These are phyloP conservation scores for Nemopilema nomurai DNA, from an alignment of 30 jellyfish, hydroid and myxozoan genomes.

Conservation along the genomic window DNA sequence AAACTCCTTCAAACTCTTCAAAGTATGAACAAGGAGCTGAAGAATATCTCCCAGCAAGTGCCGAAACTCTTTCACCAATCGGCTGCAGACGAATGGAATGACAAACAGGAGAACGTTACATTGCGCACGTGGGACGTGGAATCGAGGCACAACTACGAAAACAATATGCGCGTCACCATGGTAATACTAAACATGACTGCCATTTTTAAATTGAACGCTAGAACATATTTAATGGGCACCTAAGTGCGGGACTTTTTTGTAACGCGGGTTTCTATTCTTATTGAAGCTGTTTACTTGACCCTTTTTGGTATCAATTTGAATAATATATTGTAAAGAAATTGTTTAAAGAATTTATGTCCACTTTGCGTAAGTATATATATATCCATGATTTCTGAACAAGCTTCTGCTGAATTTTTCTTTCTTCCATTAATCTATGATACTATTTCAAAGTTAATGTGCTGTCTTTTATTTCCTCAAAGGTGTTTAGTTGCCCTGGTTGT, in stretches of 20 bases:
- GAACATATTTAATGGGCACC: too few relatives aligned
- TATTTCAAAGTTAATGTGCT: neutral
- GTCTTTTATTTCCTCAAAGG: slow-evolving; percentile 35
- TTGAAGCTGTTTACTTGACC: too few relatives aligned
- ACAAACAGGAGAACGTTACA: slow-evolving; percentile 64
- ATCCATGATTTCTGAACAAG: neutral
- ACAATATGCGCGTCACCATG: slow-evolving; percentile 60
- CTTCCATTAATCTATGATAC: neutral
- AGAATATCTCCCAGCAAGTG: slow-evolving; percentile 47
- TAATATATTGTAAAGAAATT: too few relatives aligned
- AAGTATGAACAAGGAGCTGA: slow-evolving; percentile 50
- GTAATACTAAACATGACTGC: slow-evolving; percentile 4
- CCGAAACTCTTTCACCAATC: slow-evolving; percentile 81
- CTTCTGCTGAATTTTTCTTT: neutral
- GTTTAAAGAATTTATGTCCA: neutral
- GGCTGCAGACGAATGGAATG: slow-evolving; percentile 39
- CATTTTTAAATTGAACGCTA: neutral
- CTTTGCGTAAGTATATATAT: neutral
- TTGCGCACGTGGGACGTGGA: slow-evolving; percentile 88
- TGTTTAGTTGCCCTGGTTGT: slow-evolving; percentile 90
- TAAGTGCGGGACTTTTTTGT: too few relatives aligned
- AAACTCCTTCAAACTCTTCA: slow-evolving; percentile 58
- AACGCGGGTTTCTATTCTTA: too few relatives aligned
- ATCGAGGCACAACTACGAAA: slow-evolving; percentile 77
- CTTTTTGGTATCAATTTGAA: too few relatives aligned